Evolutionary conservation across 2,113 vertebrate species (phyloP), one percentile per base, ranked within the genome.

Genomic region (Fulmarus glacialis): DNA sequence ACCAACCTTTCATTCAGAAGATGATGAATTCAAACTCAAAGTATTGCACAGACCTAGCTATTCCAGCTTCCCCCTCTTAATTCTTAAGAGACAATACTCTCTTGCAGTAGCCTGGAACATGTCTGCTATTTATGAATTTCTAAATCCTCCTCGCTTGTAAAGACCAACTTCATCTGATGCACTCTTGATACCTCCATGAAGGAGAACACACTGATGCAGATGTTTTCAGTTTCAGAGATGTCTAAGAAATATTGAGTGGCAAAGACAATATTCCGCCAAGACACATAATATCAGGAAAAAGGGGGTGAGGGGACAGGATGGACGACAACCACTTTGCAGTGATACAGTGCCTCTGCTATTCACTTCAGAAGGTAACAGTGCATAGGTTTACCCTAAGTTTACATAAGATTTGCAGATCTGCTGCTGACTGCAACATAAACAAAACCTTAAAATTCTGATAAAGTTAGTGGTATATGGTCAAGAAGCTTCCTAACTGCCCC

Each of bases 231-330:
- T 66, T 78, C 53, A 52, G 38, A 80, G 26, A 67, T 13, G 12
- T 27, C 43, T 12, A 53, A 48, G 55, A 78, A 93, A 74, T 21
- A 80, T 0, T 17, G 18, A 63, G 20, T 38, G 16, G 55, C 45
- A 87, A 79, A 36, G 12, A 50, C 15, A 24, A 5, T 4, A 38
- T 11, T 60, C 32, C 1, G 1, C 45, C 19, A 22, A 78, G 36
- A 40, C 38, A 14, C 6, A 5, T 0, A 12, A 1, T 21, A 85
- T 26, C 34, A 73, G 18, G 70, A 53, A n/a, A 60, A 58, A 11
- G 12, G 13, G 11, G 13, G 19, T 1, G 2, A 30, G 4, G 4
- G 24, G 6, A 48, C 2, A 2, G 26, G 24, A 26, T 5, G 4
- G 23, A 18, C 3, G 4, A 60, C 15, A 18, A 27, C 42, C 67